Evolutionary conservation across 2,888 invertebrate species (phyloP).

Genomic region (Nomada flava): DNA sequence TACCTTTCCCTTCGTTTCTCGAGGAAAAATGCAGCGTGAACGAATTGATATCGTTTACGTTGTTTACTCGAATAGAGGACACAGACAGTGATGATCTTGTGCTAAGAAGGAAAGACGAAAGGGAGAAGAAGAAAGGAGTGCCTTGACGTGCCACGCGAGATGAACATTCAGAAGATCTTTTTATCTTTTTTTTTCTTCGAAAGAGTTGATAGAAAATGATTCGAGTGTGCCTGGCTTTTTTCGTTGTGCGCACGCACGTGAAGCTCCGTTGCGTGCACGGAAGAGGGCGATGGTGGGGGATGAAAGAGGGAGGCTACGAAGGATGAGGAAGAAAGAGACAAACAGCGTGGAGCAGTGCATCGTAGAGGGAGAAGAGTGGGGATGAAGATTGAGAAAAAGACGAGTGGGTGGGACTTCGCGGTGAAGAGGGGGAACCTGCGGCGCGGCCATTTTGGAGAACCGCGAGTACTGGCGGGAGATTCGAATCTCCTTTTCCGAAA

Average conservation of each 20-base stretch:
- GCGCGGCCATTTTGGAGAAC: slow-evolving; percentile 82
- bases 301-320: neutral
- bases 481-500: slow-evolving; percentile 62
- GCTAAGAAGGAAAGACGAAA: neutral
- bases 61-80: slow-evolving; percentile 5
- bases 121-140: slow-evolving; percentile 64
- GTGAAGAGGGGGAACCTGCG: slow-evolving; percentile 46
- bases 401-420: slow-evolving; percentile 54
- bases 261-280: slow-evolving; percentile 35
- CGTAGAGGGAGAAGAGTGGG: slow-evolving; percentile 16
- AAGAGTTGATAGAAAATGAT: neutral
- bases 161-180: slow-evolving; percentile 5
- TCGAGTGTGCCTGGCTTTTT: neutral
- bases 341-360: slow-evolving; percentile 10
- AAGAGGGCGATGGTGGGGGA: slow-evolving; percentile 7
- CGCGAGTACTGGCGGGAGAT: slow-evolving; percentile 71
- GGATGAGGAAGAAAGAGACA: slow-evolving; percentile 16
- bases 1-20: neutral
- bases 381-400: slow-evolving; percentile 16
- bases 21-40: neutral
- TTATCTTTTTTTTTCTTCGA: neutral
- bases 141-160: slow-evolving; percentile 68
- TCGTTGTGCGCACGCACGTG: slow-evolving; percentile 35
- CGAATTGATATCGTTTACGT: neutral
- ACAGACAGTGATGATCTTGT: slow-evolving; percentile 42